Evolutionary conservation across 2,113 vertebrate genomes (phyloP).

Genomic region (Brienomyrus brachyistius): DNA sequence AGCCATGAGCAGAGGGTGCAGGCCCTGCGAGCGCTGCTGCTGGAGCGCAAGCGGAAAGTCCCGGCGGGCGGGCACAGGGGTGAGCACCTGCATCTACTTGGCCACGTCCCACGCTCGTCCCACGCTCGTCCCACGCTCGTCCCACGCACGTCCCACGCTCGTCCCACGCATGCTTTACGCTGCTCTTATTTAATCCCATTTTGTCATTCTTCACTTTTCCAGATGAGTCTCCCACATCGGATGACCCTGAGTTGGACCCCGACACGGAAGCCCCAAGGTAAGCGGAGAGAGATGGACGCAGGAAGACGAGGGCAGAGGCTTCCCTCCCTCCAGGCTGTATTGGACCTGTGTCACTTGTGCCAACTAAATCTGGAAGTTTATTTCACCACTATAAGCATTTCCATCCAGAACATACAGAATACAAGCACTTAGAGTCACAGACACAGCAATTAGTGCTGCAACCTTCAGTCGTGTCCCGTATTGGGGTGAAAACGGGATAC

Average conservation of each 20-base stretch:
- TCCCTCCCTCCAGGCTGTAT: neutral
- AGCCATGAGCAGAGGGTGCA: constrained; percentile 48
- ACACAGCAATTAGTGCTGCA: neutral
- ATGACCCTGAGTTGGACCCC: neutral
- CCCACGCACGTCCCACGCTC: neutral
- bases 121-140: neutral
- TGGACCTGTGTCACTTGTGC: neutral
- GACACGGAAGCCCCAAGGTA: constrained; percentile 22
- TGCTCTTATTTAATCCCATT: constrained; percentile 6
- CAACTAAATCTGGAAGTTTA: neutral
- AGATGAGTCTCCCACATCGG: constrained; percentile 7
- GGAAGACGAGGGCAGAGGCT: neutral
- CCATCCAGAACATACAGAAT: neutral
- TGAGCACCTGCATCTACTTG: constrained; percentile 15
- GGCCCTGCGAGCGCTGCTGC: constrained; percentile 54
- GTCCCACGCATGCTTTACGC: too few relatives aligned
- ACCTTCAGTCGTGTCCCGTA: neutral
- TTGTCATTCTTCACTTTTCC: neutral
- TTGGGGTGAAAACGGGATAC: neutral
- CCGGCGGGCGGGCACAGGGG: constrained; percentile 27
- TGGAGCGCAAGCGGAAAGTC: constrained; percentile 55
- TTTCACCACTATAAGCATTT: neutral
- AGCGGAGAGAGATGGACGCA: neutral
- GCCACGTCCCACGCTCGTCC: neutral
- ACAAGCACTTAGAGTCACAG: neutral